These are phyloP conservation scores for Spilarctia lutea DNA, from an alignment of 2,888 invertebrate species.

Conservation along the genomic window DNA sequence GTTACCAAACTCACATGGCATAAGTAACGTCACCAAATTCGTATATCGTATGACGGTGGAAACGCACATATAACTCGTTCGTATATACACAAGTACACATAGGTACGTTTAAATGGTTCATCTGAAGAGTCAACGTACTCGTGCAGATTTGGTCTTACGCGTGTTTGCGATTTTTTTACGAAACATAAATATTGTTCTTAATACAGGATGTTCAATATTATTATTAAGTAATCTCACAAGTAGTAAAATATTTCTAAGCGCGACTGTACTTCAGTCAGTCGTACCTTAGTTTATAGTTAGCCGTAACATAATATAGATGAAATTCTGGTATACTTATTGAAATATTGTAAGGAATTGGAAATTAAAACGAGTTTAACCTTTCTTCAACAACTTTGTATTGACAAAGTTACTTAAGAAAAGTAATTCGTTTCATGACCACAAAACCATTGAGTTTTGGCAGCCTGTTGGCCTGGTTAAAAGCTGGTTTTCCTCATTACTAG, in stretches of 20 bases:
- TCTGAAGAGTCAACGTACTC: slow-evolving; percentile 75
- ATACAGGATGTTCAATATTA: slow-evolving; percentile 18
- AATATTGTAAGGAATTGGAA: background rate
- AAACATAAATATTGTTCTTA: slow-evolving; percentile 24
- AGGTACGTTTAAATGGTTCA: slow-evolving; percentile 73
- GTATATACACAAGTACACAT: slow-evolving; percentile 60
- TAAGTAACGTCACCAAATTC: background rate
- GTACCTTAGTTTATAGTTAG: background rate
- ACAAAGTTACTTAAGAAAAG: no score
- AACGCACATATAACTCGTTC: slow-evolving; percentile 71
- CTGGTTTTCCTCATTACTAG: background rate
- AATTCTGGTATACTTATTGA: background rate
- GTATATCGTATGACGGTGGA: slow-evolving; percentile 55
- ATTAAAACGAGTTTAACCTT: no score
- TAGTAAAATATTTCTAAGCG: background rate
- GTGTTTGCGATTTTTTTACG: slow-evolving; percentile 66
- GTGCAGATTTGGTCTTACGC: slow-evolving; percentile 69
- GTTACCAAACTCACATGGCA: background rate
- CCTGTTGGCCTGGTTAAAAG: background rate
- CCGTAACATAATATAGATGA: background rate
- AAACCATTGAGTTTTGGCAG: no score
- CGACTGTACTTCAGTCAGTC: background rate
- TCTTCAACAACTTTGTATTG: background rate
- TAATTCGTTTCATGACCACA: no score
- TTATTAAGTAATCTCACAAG: background rate